phyloP scores from a whole-genome alignment of 2,113 vertebrate species.

The Xenopus laevis region DNA sequence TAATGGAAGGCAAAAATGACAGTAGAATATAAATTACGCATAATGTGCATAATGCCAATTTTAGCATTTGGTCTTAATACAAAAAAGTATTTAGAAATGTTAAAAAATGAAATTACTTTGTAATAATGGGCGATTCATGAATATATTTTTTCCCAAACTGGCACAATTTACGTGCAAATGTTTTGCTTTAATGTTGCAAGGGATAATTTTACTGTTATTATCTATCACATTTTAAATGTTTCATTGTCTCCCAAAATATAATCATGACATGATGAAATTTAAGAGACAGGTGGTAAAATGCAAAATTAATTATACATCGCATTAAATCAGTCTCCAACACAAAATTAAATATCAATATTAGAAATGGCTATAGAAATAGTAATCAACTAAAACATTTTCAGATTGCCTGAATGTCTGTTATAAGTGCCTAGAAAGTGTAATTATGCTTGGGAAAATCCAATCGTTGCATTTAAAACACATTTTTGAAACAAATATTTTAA shows the following conservation, averaged over 20 bases:
- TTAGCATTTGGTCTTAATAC: background rate
- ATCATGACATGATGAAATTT: slow-evolving; percentile 16
- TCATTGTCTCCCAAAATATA: slow-evolving; percentile 9
- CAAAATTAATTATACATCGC: slow-evolving; percentile 36
- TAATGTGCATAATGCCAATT: background rate
- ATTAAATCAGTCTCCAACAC: slow-evolving; percentile 28
- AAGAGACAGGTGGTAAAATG: slow-evolving; percentile 34
- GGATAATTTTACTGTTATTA: slow-evolving; percentile 11
- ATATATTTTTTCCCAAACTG: slow-evolving; percentile 4
- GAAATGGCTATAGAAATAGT: slow-evolving; percentile 40
- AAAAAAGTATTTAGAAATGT: background rate
- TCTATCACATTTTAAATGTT: slow-evolving; percentile 8
- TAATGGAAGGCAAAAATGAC: too few species aligned
- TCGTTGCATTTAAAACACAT: slow-evolving; percentile 28
- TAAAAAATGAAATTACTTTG: background rate
- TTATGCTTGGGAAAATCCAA: slow-evolving; percentile 43
- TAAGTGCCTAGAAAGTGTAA: slow-evolving; percentile 39
- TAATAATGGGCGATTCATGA: background rate
- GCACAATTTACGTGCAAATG: slow-evolving; percentile 1
- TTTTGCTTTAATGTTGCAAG: background rate
- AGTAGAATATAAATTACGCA: background rate
- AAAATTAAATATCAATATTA: slow-evolving; percentile 42
- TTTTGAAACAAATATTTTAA: slow-evolving; percentile 45
- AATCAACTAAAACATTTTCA: slow-evolving; percentile 35
- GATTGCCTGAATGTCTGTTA: slow-evolving; percentile 40